Percentiles rank a stretch among this genome's conserved stretches.
These are phyloP conservation scores for Calonectris borealis DNA, from an alignment of 2,113 vertebrate genomes.

Conservation along the genomic window DNA sequence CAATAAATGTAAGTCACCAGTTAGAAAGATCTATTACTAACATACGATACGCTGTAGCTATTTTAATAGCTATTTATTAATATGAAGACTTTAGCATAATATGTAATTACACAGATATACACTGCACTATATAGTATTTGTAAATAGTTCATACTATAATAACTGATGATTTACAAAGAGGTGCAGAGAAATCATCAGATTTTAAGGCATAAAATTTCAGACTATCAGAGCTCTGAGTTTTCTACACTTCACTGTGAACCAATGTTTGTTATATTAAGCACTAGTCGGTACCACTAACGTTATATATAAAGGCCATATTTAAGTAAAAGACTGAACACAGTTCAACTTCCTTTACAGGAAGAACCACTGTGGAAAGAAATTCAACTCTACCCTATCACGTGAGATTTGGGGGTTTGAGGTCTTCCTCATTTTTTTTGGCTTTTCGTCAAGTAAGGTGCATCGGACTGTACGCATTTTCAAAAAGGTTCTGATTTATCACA, in stretches of 20 bases:
- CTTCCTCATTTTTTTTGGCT: neutral
- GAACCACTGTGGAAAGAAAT: neutral
- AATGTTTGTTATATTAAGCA: neutral
- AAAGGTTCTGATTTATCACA: neutral
- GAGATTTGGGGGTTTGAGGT: neutral
- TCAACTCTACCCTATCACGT: neutral
- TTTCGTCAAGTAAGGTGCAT: neutral
- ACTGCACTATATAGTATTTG: neutral
- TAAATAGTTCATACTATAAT: neutral
- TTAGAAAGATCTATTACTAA: neutral
- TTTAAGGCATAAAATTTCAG: neutral
- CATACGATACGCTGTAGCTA: neutral
- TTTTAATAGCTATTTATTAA: neutral
- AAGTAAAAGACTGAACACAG: neutral
- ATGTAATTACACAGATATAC: neutral
- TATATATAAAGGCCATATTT: neutral
- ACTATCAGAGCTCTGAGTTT: neutral
- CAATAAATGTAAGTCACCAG: neutral
- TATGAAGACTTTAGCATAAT: neutral
- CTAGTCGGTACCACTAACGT: neutral
- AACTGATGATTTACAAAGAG: neutral
- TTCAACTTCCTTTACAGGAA: neutral
- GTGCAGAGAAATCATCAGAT: neutral
- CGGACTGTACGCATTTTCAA: neutral
- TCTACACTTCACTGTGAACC: neutral